A percentile compares a stretch with the other conserved stretches of the same genome.
phyloP scores from a whole-genome alignment of 2,113 vertebrate species.

The Bos taurus region DNA sequence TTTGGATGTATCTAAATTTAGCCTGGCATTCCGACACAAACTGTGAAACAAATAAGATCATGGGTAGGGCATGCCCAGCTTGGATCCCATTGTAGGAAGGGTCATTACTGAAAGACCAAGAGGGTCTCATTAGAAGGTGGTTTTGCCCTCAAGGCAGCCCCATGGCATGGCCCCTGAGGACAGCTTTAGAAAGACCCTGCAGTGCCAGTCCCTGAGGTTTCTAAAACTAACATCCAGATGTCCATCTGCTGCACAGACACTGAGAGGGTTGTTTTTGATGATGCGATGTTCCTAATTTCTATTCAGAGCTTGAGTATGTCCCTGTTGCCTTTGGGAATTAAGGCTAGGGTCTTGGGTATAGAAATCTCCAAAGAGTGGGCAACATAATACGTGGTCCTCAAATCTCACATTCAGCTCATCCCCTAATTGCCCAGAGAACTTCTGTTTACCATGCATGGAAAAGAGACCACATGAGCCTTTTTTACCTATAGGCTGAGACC shows the following conservation, averaged over 20 bases:
- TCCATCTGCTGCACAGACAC: constrained; percentile 45
- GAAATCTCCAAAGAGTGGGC: constrained; percentile 49
- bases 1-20: neutral
- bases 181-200: constrained; percentile 49
- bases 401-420: constrained; percentile 60
- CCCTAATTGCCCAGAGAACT: constrained; percentile 65
- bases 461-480: constrained; percentile 54
- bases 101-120: constrained; percentile 65
- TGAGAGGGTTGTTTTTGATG: constrained; percentile 40
- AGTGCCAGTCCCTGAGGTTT: constrained; percentile 38
- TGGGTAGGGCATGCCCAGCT: neutral
- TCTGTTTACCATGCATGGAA: constrained; percentile 70
- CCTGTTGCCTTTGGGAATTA: constrained; percentile 54
- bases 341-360: constrained; percentile 38
- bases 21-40: neutral
- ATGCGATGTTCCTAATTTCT: constrained; percentile 37
- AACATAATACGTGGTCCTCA: constrained; percentile 50
- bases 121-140: constrained; percentile 57
- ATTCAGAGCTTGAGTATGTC: constrained; percentile 7
- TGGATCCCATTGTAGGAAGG: neutral
- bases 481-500: constrained; percentile 68
- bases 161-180: constrained; percentile 40
- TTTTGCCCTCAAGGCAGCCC: constrained; percentile 62
- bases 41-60: constrained; percentile 22
- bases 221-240: constrained; percentile 35